Evolutionary conservation across 2,113 vertebrate genomes (phyloP), one percentile per base, ranked within the genome.

Genomic region (Orthonyx spaldingii): DNA sequence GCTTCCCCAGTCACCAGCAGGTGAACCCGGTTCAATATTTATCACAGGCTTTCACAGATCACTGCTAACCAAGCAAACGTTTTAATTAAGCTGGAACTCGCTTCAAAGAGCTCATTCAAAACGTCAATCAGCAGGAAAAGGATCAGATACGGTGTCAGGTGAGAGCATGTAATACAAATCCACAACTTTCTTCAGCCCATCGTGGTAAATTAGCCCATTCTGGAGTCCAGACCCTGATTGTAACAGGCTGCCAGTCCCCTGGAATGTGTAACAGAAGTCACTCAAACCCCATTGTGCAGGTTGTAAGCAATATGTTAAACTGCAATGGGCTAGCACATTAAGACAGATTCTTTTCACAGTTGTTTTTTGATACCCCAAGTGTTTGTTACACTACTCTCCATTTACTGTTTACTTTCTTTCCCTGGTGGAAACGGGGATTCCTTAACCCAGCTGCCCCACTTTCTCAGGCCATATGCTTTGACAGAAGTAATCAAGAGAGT

Each of bases 11-110:
- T 99, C 98, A 99, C 99, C 99, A 99, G 98, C 98, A 98, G 99
- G 99, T 99, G 99, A 99, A 99, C 99, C 98, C 99, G 46, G 99
- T 99, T 99, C 99, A 99, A 99, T 99, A 99, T 99, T 99, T 99
- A 99, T 99, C 99, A 98, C 98, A 95, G 99, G 98, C 99, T 99
- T 99, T 99, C 98, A 99, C 99, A 99, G 99, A 99, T 99, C 99
- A 99, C 98, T 98, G 98, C 98, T 98, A 99, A 98, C 99, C 98
- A 98, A 99, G 99, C 98, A 99, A 99, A 99, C 98, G 98, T 98
- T 99, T 99, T 99, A 99, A 99, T 99, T 99, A 99, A 99, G 99
- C 98, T 99, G 99, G 99, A 99, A 98, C 98, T 98, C 94, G 98
- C 99, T 99, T 99, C 99, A 99, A 99, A 99, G 99, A 98, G 97